Base-by-base conservation (phyloP, 2,888 invertebrate species). In the Apocheima hispidaria region DNA sequence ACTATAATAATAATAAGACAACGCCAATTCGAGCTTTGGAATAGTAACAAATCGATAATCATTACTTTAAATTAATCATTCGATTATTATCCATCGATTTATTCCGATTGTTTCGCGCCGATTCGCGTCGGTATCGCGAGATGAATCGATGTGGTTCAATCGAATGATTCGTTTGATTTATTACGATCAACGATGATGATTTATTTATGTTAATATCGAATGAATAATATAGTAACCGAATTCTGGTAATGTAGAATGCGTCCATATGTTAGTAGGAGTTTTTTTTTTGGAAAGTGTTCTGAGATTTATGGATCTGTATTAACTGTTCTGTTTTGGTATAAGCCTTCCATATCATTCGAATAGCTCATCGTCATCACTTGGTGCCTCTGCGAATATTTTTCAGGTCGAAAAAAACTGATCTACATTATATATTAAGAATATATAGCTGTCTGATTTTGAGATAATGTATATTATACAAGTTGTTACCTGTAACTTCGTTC, bases 71-170 rank as follows among this genome's bases (percentile, higher is more conserved):
- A 67, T 67, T 53, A 59, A 85, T 81, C 79, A 81, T 75, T 71
- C 68, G 72, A 75, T 78, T 69, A 74, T 75, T 80, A 83, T 80
- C 80, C 72, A 78, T 77, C 69, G 78, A 81, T 80, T 81, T 77
- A 86, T 81, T 83, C 73, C 71, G 74, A 84, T 86, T 86, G 86
- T 86, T 83, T 84, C 75, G 79, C 85, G 77, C 56, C 65, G 58
- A 74, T 76, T 78, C 84, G 82, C 84, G 83, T 80, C 81, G 79
- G 69, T 77, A 69, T 83, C 81, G 79, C 81, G 79, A 81, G 86
- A 89, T 87, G 80, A 81, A 91, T 89, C 86, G 89, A 88, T 86
- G 82, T 78, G 79, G 83, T 84, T 82, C 88, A 82, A 78, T 78
- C 81, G 80, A 79, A 77, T 82, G 84, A 84, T 78, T 78, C 78